phyloP scores from a whole-genome alignment of 1,140 invertebrate species.

The Oryctes rhinoceros region DNA sequence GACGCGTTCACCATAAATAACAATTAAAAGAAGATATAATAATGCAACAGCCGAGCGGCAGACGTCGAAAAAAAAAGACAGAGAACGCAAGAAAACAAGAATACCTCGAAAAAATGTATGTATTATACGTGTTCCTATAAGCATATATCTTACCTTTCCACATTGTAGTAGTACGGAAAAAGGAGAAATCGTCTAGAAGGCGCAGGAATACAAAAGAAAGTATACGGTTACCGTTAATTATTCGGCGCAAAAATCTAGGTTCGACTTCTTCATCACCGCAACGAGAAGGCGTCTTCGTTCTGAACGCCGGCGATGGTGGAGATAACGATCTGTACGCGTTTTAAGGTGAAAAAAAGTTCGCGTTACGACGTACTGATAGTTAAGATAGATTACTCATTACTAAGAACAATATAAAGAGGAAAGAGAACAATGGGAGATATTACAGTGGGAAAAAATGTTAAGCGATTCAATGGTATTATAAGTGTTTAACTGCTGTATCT shows the following conservation, averaged over 20 bases:
- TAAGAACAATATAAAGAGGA: conserved; percentile 26
- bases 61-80: background rate
- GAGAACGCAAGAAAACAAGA: background rate
- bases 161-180: background rate
- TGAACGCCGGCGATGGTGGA: background rate
- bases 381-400: conserved; percentile 34
- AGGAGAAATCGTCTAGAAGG: conserved; percentile 3
- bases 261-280: background rate
- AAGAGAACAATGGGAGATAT: conserved; percentile 27
- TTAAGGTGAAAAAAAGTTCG: background rate
- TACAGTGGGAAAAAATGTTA: conserved; percentile 24
- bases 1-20: conserved; percentile 22
- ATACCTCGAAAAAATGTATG: background rate
- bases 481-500: conserved; percentile 31
- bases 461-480: conserved; percentile 27
- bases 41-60: background rate
- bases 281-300: too few relatives aligned
- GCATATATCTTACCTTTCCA: background rate
- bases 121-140: background rate
- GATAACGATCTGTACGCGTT: conserved; percentile 4
- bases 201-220: conserved; percentile 12
- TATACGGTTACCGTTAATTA: conserved; percentile 24
- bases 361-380: conserved; percentile 10
- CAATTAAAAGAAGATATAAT: conserved; percentile 29
- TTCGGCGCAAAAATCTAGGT: conserved; percentile 26